phyloP scores from a whole-genome alignment of 1,140 invertebrate species.

The Aporrectodea caliginosa region DNA sequence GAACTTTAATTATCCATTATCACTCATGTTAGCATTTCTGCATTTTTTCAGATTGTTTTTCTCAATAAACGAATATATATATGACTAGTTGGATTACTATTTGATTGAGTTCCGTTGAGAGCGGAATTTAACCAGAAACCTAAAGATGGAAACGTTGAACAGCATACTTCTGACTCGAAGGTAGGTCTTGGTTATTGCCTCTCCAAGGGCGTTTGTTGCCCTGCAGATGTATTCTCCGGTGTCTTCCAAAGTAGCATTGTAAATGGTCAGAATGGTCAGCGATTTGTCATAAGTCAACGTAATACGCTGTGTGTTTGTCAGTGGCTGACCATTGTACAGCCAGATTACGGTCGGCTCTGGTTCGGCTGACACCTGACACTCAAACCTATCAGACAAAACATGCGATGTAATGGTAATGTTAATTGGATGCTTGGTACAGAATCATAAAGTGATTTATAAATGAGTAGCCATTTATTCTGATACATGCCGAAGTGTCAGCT shows the following conservation, averaged over 20 bases:
- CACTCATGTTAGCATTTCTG: too few relatives aligned
- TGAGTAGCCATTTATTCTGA: too few relatives aligned
- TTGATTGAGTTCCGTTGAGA: too few relatives aligned
- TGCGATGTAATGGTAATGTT: conserved; percentile 18
- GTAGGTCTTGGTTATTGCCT: conserved; percentile 70
- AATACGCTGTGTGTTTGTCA: conserved; percentile 53
- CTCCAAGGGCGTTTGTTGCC: conserved; percentile 83
- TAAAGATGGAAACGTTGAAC: too few relatives aligned
- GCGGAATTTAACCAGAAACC: too few relatives aligned
- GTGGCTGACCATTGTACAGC: conserved; percentile 45
- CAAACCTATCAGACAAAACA: conserved; percentile 41
- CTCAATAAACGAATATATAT: too few relatives aligned
- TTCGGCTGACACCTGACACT: conserved; percentile 44
- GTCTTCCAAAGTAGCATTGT: conserved; percentile 71
- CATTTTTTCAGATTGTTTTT: too few relatives aligned
- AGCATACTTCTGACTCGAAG: conserved; percentile 29
- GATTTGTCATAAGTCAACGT: conserved; percentile 62
- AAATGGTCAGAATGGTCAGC: conserved; percentile 63
- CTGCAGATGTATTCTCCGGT: conserved; percentile 88
- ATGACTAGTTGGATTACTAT: too few relatives aligned
- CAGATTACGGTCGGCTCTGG: conserved; percentile 49
- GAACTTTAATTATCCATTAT: too few relatives aligned
- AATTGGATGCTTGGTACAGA: too few relatives aligned
- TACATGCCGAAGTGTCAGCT: too few relatives aligned
- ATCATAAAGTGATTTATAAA: too few relatives aligned